These are phyloP conservation scores for Chrysocyon brachyurus DNA, from an alignment of 2,797 vertebrate species.

Conservation along the genomic window DNA sequence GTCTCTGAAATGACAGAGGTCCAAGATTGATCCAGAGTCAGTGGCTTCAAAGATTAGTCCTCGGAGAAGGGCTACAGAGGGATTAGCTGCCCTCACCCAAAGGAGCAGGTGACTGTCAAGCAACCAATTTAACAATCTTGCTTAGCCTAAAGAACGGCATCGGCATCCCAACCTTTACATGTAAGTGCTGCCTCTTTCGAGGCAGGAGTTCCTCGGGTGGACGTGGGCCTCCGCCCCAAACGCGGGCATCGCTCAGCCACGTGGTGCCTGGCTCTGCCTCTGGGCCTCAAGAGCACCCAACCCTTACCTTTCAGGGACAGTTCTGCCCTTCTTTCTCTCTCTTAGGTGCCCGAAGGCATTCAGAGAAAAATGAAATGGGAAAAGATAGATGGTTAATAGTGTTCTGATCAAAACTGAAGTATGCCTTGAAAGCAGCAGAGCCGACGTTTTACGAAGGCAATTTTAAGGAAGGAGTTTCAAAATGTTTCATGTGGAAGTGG, in stretches of 20 bases:
- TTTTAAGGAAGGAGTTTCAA: conserved; percentile 29
- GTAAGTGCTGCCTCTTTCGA: neutral
- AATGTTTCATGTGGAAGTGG: neutral
- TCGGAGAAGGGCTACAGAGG: conserved; percentile 8
- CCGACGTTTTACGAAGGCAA: conserved; percentile 2
- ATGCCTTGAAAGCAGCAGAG: neutral
- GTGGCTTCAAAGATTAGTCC: conserved; percentile 80
- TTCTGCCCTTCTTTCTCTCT: neutral
- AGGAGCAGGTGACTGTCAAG: conserved; percentile 22
- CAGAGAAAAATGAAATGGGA: conserved; percentile 30
- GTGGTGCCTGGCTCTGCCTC: neutral
- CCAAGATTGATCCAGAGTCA: conserved; percentile 69
- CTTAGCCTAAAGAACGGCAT: conserved; percentile 37
- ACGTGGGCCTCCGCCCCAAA: neutral
- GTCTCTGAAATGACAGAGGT: conserved; percentile 90
- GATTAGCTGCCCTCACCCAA: conserved; percentile 17
- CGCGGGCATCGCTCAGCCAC: neutral
- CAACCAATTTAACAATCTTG: neutral
- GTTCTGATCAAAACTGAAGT: conserved; percentile 24
- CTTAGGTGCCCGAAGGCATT: conserved; percentile 1
- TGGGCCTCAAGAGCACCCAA: neutral
- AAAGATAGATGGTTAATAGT: neutral
- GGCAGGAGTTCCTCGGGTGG: neutral
- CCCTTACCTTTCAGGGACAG: neutral
- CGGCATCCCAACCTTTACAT: neutral